Evolutionary conservation across 2,888 invertebrate species (phyloP).

Genomic region (Xestia c-nigrum): DNA sequence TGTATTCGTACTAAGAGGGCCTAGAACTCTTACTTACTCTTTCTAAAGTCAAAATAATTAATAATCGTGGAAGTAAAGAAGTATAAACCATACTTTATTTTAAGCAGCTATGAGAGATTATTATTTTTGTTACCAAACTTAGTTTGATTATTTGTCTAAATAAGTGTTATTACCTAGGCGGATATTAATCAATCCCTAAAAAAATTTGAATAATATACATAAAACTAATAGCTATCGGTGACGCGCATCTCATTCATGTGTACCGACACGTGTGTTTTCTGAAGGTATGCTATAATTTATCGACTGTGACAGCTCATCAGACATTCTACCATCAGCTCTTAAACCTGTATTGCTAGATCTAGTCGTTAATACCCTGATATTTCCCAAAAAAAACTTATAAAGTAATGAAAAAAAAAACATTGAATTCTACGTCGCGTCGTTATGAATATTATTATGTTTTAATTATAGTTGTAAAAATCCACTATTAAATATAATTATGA

Average conservation of each 20-base stretch:
- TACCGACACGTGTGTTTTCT: conserved; percentile 2
- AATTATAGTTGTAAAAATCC: background rate
- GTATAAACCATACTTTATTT: too few relatives aligned
- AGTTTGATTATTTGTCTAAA: background rate
- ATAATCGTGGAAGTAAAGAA: too few relatives aligned
- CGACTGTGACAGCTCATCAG: conserved; percentile 24
- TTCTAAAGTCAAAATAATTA: too few relatives aligned
- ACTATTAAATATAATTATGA: background rate
- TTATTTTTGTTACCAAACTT: too few relatives aligned
- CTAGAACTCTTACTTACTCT: too few relatives aligned
- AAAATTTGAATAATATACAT: background rate
- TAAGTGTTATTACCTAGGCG: background rate
- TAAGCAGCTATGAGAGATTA: too few relatives aligned
- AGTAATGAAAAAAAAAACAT: background rate
- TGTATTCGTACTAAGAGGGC: too few relatives aligned
- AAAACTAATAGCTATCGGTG: background rate
- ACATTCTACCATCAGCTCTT: background rate
- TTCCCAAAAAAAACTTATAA: accelerated
- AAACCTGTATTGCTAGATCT: conserved; percentile 30
- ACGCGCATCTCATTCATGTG: background rate
- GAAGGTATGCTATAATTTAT: conserved; percentile 24
- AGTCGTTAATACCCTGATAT: background rate
- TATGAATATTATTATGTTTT: background rate
- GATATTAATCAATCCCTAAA: background rate
- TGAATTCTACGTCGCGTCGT: background rate